Evolutionary conservation across 2,888 invertebrate genomes (phyloP).

Genomic region (Seira musarum): DNA sequence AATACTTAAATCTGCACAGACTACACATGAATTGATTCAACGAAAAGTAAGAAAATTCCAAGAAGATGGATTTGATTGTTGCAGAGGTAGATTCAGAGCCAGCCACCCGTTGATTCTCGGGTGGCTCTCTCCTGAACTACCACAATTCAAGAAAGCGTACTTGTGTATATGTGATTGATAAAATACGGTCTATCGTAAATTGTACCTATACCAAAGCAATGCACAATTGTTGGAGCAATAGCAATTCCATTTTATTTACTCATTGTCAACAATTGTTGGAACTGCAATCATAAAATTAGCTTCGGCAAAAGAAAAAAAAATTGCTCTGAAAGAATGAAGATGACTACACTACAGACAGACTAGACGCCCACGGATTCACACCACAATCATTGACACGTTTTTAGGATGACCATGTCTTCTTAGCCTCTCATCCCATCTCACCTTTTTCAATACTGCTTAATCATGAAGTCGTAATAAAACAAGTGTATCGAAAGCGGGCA

Average conservation of each 20-base stretch:
- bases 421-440: background rate
- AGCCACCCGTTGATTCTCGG: too few species aligned
- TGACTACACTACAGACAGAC: too few species aligned
- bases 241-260: too few species aligned
- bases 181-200: too few species aligned
- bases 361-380: constrained; percentile 3
- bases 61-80: background rate
- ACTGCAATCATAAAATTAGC: constrained; percentile 11
- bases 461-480: constrained; percentile 2
- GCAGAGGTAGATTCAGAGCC: too few species aligned
- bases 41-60: background rate
- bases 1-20: background rate
- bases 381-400: constrained; percentile 9
- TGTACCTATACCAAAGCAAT: too few species aligned
- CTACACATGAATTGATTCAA: background rate
- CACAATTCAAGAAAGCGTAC: too few species aligned
- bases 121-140: too few species aligned
- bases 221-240: too few species aligned
- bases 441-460: background rate
- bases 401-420: constrained; percentile 8
- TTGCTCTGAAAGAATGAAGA: background rate
- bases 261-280: too few species aligned
- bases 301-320: background rate
- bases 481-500: constrained; percentile 1
- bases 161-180: too few species aligned